Evolutionary conservation across 1,140 invertebrate genomes (phyloP), one percentile per base, ranked within the genome.

Genomic region (Aricia agestis): DNA sequence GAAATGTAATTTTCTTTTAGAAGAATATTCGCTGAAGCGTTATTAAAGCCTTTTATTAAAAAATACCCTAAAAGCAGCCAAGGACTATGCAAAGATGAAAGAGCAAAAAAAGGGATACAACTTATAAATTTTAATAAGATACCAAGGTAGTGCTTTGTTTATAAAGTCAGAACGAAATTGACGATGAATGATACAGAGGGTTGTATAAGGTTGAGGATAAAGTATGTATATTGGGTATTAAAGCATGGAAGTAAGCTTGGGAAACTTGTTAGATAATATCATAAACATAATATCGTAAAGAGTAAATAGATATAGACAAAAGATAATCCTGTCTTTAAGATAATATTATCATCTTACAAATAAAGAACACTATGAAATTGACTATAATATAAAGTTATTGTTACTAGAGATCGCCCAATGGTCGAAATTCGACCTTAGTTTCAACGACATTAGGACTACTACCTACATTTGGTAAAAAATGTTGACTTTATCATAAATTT

Each of bases 111-210:
- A 59, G 58, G 58, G 58, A 59, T 59, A 59, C 58, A 59, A 59
- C 58, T 59, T 59, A 59, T 59, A 59, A 59, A 59, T 59, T 59
- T 59, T 59, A 59, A 59, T 59, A 59, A 59, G 58, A 59, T 59
- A 59, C 18, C 58, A 59, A 19, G n/a, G 18, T 18, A 59, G 58
- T 19, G 18, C 58, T 59, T 59, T 59, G 58, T 19, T 59, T 59
- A 59, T 59, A 59, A 59, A 59, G 58, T 59, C 18, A 19, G n/a
- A 6, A 19, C 58, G 18, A 59, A 59, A 59, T 59, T 59, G 58
- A 59, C 58, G 18, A 59, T 59, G n/a, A 59, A 59, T 59, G 58
- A 59, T 59, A 59, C 18, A 59, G 58, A 18, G 7, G 58, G 58
- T 52, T 3, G 13, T 13, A 15, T 52, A 1, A 52, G 45, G 13